Conservation (phyloP, 2,888 invertebrate genomes). For the Phrixothrix hirtus region DNA sequence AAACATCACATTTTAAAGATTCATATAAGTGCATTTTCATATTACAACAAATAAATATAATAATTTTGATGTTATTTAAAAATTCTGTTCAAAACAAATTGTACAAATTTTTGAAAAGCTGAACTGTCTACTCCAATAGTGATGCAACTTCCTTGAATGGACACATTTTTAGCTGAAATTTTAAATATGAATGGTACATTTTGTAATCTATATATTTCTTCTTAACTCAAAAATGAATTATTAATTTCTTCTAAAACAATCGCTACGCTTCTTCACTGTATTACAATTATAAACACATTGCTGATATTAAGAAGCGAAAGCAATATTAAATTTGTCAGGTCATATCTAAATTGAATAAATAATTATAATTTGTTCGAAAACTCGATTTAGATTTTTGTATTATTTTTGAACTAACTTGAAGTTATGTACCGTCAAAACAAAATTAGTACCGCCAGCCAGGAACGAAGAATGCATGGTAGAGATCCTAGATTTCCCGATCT, state of each 20-base stretch:
- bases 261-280: slow-evolving; percentile 1
- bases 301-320: background rate
- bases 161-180: slow-evolving; percentile 6
- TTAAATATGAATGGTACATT: slow-evolving; percentile 9
- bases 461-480: slow-evolving; percentile 35
- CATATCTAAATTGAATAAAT: slow-evolving; percentile 6
- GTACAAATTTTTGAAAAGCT: background rate
- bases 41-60: too few relatives aligned
- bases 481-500: slow-evolving; percentile 39
- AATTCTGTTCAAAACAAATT: slow-evolving; percentile 4
- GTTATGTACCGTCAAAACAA: slow-evolving; percentile 54
- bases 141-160: slow-evolving; percentile 3
- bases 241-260: slow-evolving; percentile 2
- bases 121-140: too few relatives aligned
- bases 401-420: slow-evolving; percentile 45
- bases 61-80: too few relatives aligned
- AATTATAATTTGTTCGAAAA: slow-evolving; percentile 3
- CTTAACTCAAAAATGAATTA: slow-evolving; percentile 2
- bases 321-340: background rate
- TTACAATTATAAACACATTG: background rate
- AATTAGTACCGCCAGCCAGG: slow-evolving; percentile 49
- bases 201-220: slow-evolving; percentile 4
- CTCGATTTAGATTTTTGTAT: slow-evolving; percentile 22
- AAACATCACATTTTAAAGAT: too few relatives aligned
- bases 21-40: too few relatives aligned